Percentiles rank a stretch among this genome's conserved stretches.
Evolutionary conservation across 1,140 invertebrate species (phyloP).

Genomic region (Polypedilum pembai): DNA sequence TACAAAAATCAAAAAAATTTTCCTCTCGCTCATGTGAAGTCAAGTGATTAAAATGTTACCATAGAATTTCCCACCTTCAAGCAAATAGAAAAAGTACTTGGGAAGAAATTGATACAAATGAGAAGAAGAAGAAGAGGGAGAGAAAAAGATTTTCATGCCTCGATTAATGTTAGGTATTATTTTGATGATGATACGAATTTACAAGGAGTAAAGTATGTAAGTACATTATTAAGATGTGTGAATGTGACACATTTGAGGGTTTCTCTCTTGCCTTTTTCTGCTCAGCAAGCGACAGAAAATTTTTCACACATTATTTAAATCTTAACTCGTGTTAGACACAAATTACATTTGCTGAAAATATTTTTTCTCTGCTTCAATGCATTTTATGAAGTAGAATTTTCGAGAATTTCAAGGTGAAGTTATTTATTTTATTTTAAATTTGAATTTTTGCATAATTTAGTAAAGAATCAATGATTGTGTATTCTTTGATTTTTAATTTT

Average conservation of each 20-base stretch:
- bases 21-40: background rate
- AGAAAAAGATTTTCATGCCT: background rate
- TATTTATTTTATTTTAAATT: no score
- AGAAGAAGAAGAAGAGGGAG: background rate
- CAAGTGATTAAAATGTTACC: slow-evolving; percentile 3
- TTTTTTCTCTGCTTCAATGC: no score
- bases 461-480: no score
- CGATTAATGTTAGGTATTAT: slow-evolving; percentile 16
- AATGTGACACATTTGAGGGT: background rate
- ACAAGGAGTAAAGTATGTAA: background rate
- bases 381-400: no score
- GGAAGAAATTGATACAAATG: slow-evolving; percentile 12
- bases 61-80: background rate
- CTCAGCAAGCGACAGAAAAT: background rate
- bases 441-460: no score
- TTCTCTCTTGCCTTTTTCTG: background rate
- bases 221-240: slow-evolving; percentile 11
- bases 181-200: slow-evolving; percentile 26
- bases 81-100: background rate
- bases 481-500: no score
- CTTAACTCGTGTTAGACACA: no score
- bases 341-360: no score
- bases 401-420: no score
- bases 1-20: no score
- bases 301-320: background rate